Evolutionary conservation across 2,888 invertebrate species (phyloP), one percentile per base, ranked within the genome.

Genomic region (Esperia sulphurella): DNA sequence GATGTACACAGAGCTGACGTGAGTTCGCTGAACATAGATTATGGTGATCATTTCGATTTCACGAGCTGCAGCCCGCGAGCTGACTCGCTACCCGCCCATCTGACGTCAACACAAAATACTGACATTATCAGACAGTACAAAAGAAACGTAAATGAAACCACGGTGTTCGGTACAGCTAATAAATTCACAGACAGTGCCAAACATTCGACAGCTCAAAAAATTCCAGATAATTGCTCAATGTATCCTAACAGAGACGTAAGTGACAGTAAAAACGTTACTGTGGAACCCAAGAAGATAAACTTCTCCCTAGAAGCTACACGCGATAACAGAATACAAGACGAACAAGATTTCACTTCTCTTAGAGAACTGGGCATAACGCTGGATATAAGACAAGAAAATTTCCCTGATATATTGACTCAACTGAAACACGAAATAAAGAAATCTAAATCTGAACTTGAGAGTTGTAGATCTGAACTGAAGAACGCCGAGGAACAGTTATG

Each of bases 391-490:
- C 84, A 86, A 57, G 81, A 85, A 54, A 83, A 84, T 53, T 86
- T 83, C 57, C 84, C 88, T 0, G 87, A 89, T 47, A 82, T 90
- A 54, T 56, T 90, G 37, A 75, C 82, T 0, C 88, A 88, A 47
- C 55, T 90, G 12, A 90, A 90, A 64, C 70, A 83, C 49, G 92
- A 93, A 62, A 86, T 93, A 3, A 90, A 91, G 41, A 90, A 90
- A 56, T 79, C 93, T 29, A 90, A 91, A 57, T 61, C 70, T 0
- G 90, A 91, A 59, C 64, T 93, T 1, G 91, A 91, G 35, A 85
- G 79, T 41, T 91, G 91, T 9, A 91, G 91, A 59, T 81, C 86
- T 12, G 86, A 90, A 46, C 69, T 92, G 6, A 87, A 90, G 59
- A 83, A 87, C 40, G 90, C 92, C 0, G 91, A 92, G 63, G 90